Conservation (phyloP, 2,888 invertebrate genomes). For the Linnaemya tessellans region DNA sequence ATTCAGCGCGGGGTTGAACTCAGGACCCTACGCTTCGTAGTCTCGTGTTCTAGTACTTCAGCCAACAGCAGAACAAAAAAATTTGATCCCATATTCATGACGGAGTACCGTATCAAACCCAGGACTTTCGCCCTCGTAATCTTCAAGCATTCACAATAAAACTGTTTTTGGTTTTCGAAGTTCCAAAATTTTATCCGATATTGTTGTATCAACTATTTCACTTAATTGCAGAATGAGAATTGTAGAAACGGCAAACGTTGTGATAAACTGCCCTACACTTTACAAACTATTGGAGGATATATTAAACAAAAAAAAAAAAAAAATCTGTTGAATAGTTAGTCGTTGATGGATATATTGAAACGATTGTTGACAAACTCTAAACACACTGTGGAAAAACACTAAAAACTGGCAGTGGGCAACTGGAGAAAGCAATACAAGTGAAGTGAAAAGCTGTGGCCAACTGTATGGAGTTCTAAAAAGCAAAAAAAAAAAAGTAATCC, state of each 20-base stretch:
- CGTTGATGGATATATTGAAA: constrained; percentile 36
- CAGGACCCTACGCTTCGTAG: too few relatives aligned
- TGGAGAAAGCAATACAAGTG: not conserved
- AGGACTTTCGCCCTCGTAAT: too few relatives aligned
- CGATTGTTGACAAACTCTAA: constrained; percentile 69
- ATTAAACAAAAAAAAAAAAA: not conserved
- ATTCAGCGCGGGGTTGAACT: too few relatives aligned
- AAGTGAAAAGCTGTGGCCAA: constrained; percentile 39
- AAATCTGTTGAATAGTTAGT: constrained; percentile 16
- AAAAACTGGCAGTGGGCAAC: constrained; percentile 17
- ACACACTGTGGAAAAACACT: constrained; percentile 64
- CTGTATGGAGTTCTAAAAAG: constrained; percentile 11
- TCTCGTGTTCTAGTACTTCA: too few relatives aligned
- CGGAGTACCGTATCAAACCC: too few relatives aligned
- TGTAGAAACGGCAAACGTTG: not conserved
- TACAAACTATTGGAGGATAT: not conserved
- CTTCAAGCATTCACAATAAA: too few relatives aligned
- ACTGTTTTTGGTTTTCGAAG: too few relatives aligned
- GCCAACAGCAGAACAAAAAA: too few relatives aligned
- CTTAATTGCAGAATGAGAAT: not conserved
- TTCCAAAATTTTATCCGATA: too few relatives aligned
- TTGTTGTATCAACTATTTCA: not conserved
- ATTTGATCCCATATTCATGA: too few relatives aligned
- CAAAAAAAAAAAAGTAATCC: not conserved
- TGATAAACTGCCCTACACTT: not conserved